Evolutionary conservation across 2,113 vertebrate species (phyloP).

Genomic region (Etheostoma cragini): DNA sequence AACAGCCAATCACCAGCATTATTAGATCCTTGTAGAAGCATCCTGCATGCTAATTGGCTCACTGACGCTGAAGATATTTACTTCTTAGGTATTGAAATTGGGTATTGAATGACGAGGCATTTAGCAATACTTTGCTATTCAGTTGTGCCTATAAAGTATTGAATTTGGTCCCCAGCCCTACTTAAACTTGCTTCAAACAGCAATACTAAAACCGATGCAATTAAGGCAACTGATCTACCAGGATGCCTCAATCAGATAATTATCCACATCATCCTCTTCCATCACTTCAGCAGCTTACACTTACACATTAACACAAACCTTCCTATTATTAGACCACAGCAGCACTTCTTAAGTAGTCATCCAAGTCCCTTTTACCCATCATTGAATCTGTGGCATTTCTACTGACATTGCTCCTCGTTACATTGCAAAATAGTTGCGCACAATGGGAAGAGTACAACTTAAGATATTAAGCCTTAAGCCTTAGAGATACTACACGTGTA

Average conservation of each 20-base stretch:
- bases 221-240: background rate
- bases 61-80: too few relatives aligned
- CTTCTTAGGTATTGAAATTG: too few relatives aligned
- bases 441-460: background rate
- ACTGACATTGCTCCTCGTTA: too few relatives aligned
- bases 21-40: too few relatives aligned
- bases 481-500: background rate
- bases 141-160: too few relatives aligned
- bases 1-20: too few relatives aligned
- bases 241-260: background rate
- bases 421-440: background rate
- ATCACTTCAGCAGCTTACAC: background rate
- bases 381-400: conserved; percentile 1
- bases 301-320: conserved; percentile 4
- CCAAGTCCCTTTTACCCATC: background rate
- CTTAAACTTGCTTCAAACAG: background rate
- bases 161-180: too few relatives aligned
- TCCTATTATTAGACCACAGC: background rate
- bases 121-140: too few relatives aligned
- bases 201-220: background rate
- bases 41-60: too few relatives aligned
- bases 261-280: background rate
- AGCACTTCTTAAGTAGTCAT: background rate
- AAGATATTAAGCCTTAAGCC: too few relatives aligned
- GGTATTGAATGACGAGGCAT: too few relatives aligned